Evolutionary conservation across 1,140 invertebrate species (phyloP).

Genomic region (Drosophila asahinai): DNA sequence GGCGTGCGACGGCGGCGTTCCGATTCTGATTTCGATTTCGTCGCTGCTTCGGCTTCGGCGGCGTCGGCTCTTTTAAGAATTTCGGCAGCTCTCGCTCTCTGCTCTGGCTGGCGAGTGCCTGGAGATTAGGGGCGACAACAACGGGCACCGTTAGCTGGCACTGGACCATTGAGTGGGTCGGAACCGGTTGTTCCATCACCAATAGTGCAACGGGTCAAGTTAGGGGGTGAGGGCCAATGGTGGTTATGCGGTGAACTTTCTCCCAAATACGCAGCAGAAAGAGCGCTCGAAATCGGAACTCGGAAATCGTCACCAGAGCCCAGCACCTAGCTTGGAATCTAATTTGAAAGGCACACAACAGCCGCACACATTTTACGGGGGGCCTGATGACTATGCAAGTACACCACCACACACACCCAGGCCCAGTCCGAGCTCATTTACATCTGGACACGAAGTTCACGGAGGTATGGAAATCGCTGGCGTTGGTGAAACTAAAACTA

Average conservation of each 20-base stretch:
- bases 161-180: constrained; percentile 19
- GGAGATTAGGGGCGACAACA: constrained; percentile 13
- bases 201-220: constrained; percentile 13
- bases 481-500: constrained; percentile 46
- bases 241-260: constrained; percentile 27
- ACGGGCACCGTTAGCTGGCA: constrained; percentile 22
- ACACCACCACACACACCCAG: constrained; percentile 11
- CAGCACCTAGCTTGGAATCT: constrained; percentile 8
- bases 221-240: background rate
- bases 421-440: constrained; percentile 36
- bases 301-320: constrained; percentile 8
- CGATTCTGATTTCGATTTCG: constrained; percentile 36
- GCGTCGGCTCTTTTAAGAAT: constrained; percentile 30
- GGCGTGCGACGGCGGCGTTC: constrained; percentile 6
- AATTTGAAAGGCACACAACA: constrained; percentile 11
- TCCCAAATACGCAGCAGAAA: constrained; percentile 19
- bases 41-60: constrained; percentile 24
- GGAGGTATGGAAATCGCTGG: constrained; percentile 18
- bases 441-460: constrained; percentile 56
- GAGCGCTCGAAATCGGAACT: background rate
- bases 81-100: constrained; percentile 31
- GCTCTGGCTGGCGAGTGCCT: constrained; percentile 2
- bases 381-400: constrained; percentile 52
- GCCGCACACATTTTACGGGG: constrained; percentile 4
- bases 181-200: constrained; percentile 26